Percentiles rank a stretch among this genome's conserved stretches.
phyloP scores from a whole-genome alignment of 2,113 vertebrate species.

The Pungitius pungitius region DNA sequence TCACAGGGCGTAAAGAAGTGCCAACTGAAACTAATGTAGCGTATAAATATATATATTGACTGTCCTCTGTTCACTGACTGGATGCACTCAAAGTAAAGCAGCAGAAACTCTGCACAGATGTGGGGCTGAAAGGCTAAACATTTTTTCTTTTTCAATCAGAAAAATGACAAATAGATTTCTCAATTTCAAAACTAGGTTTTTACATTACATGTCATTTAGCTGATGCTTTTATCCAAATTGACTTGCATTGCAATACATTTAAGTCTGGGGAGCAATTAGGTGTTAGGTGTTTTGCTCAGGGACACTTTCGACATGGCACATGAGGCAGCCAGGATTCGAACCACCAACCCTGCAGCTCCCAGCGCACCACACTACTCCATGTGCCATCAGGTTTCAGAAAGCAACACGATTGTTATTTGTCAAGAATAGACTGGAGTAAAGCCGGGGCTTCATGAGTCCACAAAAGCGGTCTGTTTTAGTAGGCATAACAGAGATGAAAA shows the following conservation, averaged over 20 bases:
- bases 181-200: too few relatives aligned
- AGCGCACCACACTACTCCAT: too few relatives aligned
- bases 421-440: not conserved
- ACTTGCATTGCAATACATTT: too few relatives aligned
- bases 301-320: too few relatives aligned
- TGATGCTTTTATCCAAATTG: too few relatives aligned
- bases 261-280: too few relatives aligned
- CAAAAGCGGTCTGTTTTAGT: not conserved
- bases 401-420: not conserved
- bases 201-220: too few relatives aligned
- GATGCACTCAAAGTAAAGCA: not conserved
- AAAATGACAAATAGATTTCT: not conserved
- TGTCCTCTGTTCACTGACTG: constrained; percentile 8
- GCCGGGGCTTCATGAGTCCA: not conserved
- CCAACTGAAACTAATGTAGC: not conserved
- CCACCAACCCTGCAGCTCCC: too few relatives aligned
- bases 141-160: not conserved
- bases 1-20: not conserved
- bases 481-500: not conserved
- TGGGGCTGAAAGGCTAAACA: constrained; percentile 4
- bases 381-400: too few relatives aligned
- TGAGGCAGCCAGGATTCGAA: too few relatives aligned
- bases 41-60: not conserved
- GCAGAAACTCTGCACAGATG: not conserved
- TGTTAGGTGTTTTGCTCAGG: too few relatives aligned